Evolutionary conservation across 2,888 invertebrate species (phyloP), one percentile per base, ranked within the genome.

Genomic region (Papilio demoleus): DNA sequence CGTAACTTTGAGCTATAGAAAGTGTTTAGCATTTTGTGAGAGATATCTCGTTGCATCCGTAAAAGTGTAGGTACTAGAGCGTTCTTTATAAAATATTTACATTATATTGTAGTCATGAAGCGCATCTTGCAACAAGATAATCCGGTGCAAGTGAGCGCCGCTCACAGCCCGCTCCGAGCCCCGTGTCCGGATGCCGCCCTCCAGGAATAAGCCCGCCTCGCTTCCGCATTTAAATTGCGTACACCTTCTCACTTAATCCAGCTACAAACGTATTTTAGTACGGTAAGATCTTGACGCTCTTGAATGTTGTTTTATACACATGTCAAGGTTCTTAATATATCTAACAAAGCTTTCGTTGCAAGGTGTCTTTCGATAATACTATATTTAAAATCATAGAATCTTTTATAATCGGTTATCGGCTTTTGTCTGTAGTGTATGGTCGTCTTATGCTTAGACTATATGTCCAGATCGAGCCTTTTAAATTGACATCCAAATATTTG

Each of bases 221-320:
- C 80, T 84, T 84, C 85, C 85, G 82, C 75, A 81, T 85, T 86
- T 83, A 87, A 88, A 88, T 87, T 86, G 83, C 77, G 77, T 80
- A 78, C 78, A 79, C 70, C 69, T 69, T 69, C 64, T 68, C 63
- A 45, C 47, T 58, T 63, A 66, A 70, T 70, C 66, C 70, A 65
- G 65, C 53, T 70, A 67, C 72, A 70, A 73, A 70, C 69, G 72
- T 73, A 74, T 72, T 71, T 72, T 65, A 70, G 67, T 66, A 67
- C 50, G 40, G 63, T 67, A 60, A 70, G 56, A 67, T 70, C 70
- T 70, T 73, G 70, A 70, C 70, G 73, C 70, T 65, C 69, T 71
- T 60, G 40, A n/a, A 68, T 69, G 70, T 67, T 72, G 62, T 70
- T 67, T 62, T 70, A 1, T 38, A 38, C n/a, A 59, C n/a, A 64